phyloP scores from a whole-genome alignment of 2,888 invertebrate genomes.

The Spialia ferax region DNA sequence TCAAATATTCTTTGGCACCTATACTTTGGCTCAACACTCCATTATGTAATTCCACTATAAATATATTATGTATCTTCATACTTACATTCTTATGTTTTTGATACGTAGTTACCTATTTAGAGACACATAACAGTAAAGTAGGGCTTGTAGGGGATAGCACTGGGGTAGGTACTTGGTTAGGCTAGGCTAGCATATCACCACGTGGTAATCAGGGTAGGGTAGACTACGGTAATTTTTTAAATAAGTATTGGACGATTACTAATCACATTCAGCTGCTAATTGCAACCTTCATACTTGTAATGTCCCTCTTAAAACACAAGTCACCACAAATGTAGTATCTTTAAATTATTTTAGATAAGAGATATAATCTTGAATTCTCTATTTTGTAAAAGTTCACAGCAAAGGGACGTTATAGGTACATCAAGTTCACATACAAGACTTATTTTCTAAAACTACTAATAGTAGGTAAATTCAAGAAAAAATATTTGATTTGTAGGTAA shows the following conservation, averaged over 20 bases:
- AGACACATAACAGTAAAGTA: not conserved
- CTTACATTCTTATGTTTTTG: too few relatives aligned
- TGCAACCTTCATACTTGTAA: not conserved
- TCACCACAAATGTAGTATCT: too few relatives aligned
- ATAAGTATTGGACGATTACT: not conserved
- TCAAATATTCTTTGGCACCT: conserved; percentile 9
- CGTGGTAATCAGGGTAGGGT: too few relatives aligned
- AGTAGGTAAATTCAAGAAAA: not conserved
- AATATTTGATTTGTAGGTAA: not conserved
- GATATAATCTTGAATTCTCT: not conserved
- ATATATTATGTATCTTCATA: not conserved
- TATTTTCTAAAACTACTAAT: not conserved
- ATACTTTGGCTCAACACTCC: conserved; percentile 7
- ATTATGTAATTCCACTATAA: not conserved
- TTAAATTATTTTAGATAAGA: not conserved
- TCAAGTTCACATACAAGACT: not conserved
- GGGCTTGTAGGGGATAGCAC: not conserved
- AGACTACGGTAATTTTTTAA: not conserved
- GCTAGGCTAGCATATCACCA: too few relatives aligned
- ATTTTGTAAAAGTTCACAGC: not conserved
- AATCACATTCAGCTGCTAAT: not conserved
- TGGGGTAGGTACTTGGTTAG: not conserved
- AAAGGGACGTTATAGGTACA: not conserved
- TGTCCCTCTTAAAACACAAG: too few relatives aligned
- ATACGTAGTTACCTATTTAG: too few relatives aligned